Evolutionary conservation across 2,888 invertebrate genomes (phyloP).

Genomic region (Belgica antarctica): DNA sequence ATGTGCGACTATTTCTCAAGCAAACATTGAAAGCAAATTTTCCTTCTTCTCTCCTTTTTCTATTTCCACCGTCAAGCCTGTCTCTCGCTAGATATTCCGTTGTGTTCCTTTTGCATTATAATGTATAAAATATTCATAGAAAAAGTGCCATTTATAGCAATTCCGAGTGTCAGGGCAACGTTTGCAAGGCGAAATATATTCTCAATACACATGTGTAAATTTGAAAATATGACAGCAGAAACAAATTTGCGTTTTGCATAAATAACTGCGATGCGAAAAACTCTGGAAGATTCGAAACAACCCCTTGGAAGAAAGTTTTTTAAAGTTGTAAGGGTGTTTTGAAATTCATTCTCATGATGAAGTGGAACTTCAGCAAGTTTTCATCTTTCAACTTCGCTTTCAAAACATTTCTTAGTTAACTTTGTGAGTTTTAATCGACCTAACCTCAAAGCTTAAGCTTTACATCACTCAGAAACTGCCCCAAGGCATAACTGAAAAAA

Average conservation of each 20-base stretch:
- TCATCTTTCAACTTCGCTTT: background rate
- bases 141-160: slow-evolving; percentile 44
- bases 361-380: background rate
- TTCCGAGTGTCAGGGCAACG: slow-evolving; percentile 3
- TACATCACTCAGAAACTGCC: too few relatives aligned
- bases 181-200: background rate
- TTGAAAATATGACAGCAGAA: slow-evolving; percentile 12
- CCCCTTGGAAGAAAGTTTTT: background rate
- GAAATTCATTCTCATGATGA: background rate
- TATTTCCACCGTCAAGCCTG: slow-evolving; percentile 2
- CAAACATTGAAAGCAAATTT: background rate
- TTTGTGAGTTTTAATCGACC: too few relatives aligned
- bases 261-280: background rate
- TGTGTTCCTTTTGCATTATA: slow-evolving; percentile 23
- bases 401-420: background rate
- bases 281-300: too few relatives aligned
- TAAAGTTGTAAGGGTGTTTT: too few relatives aligned
- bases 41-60: background rate
- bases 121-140: slow-evolving; percentile 44
- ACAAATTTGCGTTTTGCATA: slow-evolving; percentile 30
- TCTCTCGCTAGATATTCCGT: background rate
- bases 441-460: too few relatives aligned
- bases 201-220: background rate
- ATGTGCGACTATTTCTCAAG: slow-evolving; percentile 41
- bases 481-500: too few relatives aligned